phyloP scores from a whole-genome alignment of 2,797 vertebrate species.

The Epinephelus malabaricus region DNA sequence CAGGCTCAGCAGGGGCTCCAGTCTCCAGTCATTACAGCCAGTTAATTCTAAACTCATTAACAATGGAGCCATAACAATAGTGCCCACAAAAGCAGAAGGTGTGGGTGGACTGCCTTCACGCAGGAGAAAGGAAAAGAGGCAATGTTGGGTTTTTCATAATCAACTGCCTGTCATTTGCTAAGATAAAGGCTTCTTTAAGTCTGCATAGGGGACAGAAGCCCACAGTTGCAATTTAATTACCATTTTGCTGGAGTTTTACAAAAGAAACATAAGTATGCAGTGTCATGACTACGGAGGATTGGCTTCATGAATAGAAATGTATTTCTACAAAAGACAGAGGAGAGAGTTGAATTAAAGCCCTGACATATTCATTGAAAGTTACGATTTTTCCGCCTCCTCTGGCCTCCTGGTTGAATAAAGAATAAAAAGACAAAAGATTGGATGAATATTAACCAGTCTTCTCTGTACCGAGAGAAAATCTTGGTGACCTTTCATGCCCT shows the following conservation, averaged over 20 bases:
- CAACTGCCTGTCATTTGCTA: conserved; percentile 80
- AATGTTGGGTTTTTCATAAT: conserved; percentile 70
- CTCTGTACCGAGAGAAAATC: conserved; percentile 38
- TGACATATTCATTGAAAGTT: conserved; percentile 80
- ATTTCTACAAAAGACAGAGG: conserved; percentile 75
- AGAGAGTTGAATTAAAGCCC: conserved; percentile 73
- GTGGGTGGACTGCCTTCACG: conserved; percentile 75
- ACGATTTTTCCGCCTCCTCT: conserved; percentile 63
- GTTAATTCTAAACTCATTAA: conserved; percentile 83
- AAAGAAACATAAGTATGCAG: conserved; percentile 77
- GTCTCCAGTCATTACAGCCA: conserved; percentile 69
- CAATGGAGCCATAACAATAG: conserved; percentile 75
- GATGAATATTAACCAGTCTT: conserved; percentile 65
- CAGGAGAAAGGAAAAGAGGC: conserved; percentile 24
- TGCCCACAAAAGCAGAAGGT: conserved; percentile 71
- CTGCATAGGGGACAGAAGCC: conserved; percentile 68
- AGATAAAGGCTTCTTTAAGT: conserved; percentile 82
- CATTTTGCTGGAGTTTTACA: conserved; percentile 74
- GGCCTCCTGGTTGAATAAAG: conserved; percentile 68
- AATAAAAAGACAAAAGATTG: conserved; percentile 64
- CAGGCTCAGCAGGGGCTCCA: conserved; percentile 66
- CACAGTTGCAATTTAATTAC: conserved; percentile 80
- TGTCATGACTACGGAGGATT: conserved; percentile 75
- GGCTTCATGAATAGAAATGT: conserved; percentile 81
- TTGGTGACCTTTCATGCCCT: conserved; percentile 47